Evolutionary conservation across 2,797 vertebrate genomes (phyloP).

Genomic region (Benthosema pterotum): DNA sequence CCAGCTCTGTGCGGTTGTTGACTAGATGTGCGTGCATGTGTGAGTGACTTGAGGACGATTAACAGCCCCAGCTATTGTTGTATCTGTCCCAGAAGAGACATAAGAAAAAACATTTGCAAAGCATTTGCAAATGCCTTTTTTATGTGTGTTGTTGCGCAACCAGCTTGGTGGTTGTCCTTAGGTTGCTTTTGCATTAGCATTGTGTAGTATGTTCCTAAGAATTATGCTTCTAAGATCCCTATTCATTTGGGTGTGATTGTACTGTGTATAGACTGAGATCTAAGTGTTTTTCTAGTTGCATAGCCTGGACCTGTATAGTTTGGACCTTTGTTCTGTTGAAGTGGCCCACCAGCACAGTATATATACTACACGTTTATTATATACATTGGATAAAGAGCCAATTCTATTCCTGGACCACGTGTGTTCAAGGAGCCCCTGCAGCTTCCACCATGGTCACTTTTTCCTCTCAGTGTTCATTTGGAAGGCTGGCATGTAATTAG

Average conservation of each 20-base stretch:
- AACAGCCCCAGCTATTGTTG: constrained; percentile 46
- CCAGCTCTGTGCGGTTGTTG: too few species aligned
- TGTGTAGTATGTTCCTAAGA: neutral
- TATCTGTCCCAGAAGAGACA: constrained; percentile 20
- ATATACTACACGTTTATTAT: neutral
- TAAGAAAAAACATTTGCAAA: constrained; percentile 36
- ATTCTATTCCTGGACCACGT: constrained; percentile 22
- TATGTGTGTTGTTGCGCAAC: constrained; percentile 15
- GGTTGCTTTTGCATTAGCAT: neutral
- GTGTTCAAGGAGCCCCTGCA: constrained; percentile 31
- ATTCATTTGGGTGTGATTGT: neutral
- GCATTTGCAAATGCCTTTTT: constrained; percentile 15
- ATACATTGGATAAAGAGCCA: constrained; percentile 2
- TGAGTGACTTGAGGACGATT: neutral
- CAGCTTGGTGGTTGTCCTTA: neutral
- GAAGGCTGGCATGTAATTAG: constrained; percentile 41
- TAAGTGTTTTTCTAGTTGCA: neutral
- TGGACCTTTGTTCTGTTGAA: neutral
- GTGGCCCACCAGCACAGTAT: neutral
- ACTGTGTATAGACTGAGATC: too few species aligned
- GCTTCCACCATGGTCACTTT: constrained; percentile 52
- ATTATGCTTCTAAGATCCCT: neutral
- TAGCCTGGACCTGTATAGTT: neutral
- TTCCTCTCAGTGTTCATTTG: constrained; percentile 41
- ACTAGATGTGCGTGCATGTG: too few species aligned